A percentile compares a stretch with the other conserved stretches of the same genome.
Conservation (phyloP, 1,140 invertebrate genomes). For the Drosophila littoralis region DNA sequence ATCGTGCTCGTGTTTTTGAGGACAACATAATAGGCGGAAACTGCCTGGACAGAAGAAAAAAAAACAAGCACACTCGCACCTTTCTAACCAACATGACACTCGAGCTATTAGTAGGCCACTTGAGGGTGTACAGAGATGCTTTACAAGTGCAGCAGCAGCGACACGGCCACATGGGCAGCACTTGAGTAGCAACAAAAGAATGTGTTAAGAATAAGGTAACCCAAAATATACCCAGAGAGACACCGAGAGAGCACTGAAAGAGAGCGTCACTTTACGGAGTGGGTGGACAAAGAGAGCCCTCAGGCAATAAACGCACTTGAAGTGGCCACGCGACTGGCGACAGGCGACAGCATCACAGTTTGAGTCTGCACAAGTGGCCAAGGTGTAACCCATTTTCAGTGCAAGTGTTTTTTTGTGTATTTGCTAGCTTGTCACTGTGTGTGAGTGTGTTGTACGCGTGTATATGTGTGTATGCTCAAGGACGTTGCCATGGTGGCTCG, state of each 20-base stretch:
- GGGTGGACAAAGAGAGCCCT: neutral
- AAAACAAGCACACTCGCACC: constrained; percentile 27
- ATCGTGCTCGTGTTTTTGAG: constrained; percentile 27
- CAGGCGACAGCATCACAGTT: constrained; percentile 25
- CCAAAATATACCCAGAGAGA: constrained; percentile 31
- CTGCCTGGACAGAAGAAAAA: constrained; percentile 16
- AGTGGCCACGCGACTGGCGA: constrained; percentile 27
- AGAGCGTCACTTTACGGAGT: constrained; percentile 1
- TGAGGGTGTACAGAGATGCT: constrained; percentile 50
- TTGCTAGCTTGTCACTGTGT: neutral
- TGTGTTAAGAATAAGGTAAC: constrained; percentile 44
- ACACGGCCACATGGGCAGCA: constrained; percentile 15
- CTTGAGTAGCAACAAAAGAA: constrained; percentile 40
- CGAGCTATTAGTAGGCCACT: constrained; percentile 73
- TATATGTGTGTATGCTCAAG: constrained; percentile 57
- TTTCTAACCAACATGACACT: constrained; percentile 44
- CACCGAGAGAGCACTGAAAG: neutral
- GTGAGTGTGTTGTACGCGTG: constrained; percentile 10
- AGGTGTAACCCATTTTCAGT: constrained; percentile 49
- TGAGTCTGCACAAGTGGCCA: constrained; percentile 39
- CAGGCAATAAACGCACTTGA: constrained; percentile 53
- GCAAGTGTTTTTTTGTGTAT: constrained; percentile 30
- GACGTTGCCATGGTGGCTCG: constrained; percentile 52
- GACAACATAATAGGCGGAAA: constrained; percentile 44
- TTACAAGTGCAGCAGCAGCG: constrained; percentile 62